phyloP scores from a whole-genome alignment of 2,113 vertebrate genomes.

The Passer montanus region DNA sequence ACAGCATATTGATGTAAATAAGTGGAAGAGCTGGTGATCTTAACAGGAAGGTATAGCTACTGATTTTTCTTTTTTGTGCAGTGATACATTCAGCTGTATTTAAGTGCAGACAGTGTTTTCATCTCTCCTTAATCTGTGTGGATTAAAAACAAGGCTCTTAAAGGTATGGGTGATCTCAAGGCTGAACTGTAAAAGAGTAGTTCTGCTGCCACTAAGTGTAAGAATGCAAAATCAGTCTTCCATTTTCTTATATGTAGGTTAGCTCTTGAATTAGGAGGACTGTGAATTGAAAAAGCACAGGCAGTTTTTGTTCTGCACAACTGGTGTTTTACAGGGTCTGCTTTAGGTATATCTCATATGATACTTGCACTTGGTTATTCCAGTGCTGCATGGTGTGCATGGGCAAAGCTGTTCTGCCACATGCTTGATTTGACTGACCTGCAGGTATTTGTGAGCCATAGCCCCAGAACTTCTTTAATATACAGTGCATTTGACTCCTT shows the following conservation, averaged over 20 bases:
- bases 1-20: background rate
- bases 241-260: background rate
- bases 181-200: background rate
- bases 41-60: background rate
- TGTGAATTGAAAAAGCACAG: background rate
- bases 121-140: background rate
- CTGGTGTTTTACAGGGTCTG: background rate
- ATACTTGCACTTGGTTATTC: background rate
- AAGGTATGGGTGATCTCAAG: background rate
- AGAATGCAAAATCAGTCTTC: background rate
- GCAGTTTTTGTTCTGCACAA: background rate
- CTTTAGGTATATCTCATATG: background rate
- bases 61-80: background rate
- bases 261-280: background rate
- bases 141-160: background rate
- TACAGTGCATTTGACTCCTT: background rate
- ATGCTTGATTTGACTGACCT: background rate
- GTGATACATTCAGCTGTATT: background rate
- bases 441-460: background rate
- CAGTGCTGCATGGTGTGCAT: background rate
- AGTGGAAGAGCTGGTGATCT: background rate
- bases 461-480: background rate
- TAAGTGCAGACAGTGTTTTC: background rate
- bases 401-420: background rate
- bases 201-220: background rate